Base-by-base conservation (phyloP, 2,797 vertebrate species). In the Miichthys miiuy region DNA sequence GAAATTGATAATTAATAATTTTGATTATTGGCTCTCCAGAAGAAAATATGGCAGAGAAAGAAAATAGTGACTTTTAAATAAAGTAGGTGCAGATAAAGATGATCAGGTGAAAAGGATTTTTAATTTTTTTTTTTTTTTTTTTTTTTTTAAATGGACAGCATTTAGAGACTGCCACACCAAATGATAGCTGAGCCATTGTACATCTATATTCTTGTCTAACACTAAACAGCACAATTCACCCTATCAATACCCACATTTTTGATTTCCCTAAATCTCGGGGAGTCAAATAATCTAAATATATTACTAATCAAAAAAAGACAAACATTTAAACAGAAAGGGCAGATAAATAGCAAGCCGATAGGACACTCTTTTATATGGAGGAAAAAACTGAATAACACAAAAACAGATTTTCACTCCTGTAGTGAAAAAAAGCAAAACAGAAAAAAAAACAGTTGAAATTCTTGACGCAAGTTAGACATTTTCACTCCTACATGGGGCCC, bases 11-110 rank as follows among this genome's bases (percentile, higher is more conserved):
- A 34, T 34, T 34, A 34, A 34, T 34, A 1, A 34, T 34, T 34
- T 34, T 75, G 21, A 72, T 66, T 65, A n/a, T 25, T 65, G 6
- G 18, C 51, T 48, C 55, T 55, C 8, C 20, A 20, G 16, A 25
- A 23, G 44, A 48, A 27, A 77, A 44, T 44, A 44, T 44, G 42
- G 3, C 42, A 63, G 0, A 60, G 16, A 60, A 63, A 25, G 10
- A 25, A 34, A 34, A 34, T 7, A 34, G 34, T 14, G 17, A n/a
- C n/a, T n/a, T 54, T 3, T 27, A 67, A 38, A 34, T 41, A 30
- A 30, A 30, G 6, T 30, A 30, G 30, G 30, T 6, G 6, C 30
- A 30, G 27, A 30, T 30, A 8, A 27, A 47, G 20, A 34, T 50
- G 2, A 71, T n/a, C 16, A 30, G 44, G 11, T 48, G 9, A 60